These are phyloP conservation scores for Dryoscopus gambensis DNA, from an alignment of 2,113 vertebrate species.

Conservation along the genomic window DNA sequence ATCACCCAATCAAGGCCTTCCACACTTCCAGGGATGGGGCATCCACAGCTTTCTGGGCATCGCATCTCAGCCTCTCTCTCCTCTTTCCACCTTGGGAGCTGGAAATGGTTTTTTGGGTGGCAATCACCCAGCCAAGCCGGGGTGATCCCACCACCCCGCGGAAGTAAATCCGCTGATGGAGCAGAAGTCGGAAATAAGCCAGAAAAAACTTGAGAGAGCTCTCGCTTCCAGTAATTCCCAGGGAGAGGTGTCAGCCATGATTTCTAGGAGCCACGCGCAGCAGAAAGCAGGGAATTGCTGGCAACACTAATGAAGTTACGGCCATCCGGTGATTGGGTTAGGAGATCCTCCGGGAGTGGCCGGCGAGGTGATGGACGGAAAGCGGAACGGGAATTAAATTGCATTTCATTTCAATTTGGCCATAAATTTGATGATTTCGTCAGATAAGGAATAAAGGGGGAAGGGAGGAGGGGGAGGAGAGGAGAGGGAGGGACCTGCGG, in stretches of 20 bases:
- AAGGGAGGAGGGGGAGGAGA: background rate
- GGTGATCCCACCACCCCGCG: background rate
- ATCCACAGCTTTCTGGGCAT: background rate
- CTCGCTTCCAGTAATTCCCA: slow-evolving; percentile 64
- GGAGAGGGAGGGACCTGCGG: background rate
- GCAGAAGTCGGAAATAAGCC: background rate
- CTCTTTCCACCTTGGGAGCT: background rate
- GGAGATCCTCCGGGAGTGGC: slow-evolving; percentile 60
- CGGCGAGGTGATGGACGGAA: slow-evolving; percentile 67
- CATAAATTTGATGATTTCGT: slow-evolving; percentile 70
- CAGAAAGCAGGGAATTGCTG: slow-evolving; percentile 51
- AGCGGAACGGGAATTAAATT: slow-evolving; percentile 70
- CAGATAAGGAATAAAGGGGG: slow-evolving; percentile 55
- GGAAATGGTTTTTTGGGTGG: background rate
- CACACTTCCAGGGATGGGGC: background rate
- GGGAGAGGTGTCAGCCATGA: slow-evolving; percentile 51
- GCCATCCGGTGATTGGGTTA: slow-evolving; percentile 70
- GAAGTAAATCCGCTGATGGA: background rate
- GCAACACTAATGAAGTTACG: slow-evolving; percentile 71
- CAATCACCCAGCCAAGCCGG: background rate
- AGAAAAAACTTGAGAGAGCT: slow-evolving; percentile 22
- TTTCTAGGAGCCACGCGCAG: slow-evolving; percentile 53
- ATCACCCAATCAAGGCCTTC: background rate
- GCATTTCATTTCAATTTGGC: slow-evolving; percentile 76
- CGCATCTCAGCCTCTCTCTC: fast-evolving